Percentiles rank a stretch among this genome's conserved stretches.
phyloP scores from a whole-genome alignment of 2,113 vertebrate genomes.

The Suncus etruscus region DNA sequence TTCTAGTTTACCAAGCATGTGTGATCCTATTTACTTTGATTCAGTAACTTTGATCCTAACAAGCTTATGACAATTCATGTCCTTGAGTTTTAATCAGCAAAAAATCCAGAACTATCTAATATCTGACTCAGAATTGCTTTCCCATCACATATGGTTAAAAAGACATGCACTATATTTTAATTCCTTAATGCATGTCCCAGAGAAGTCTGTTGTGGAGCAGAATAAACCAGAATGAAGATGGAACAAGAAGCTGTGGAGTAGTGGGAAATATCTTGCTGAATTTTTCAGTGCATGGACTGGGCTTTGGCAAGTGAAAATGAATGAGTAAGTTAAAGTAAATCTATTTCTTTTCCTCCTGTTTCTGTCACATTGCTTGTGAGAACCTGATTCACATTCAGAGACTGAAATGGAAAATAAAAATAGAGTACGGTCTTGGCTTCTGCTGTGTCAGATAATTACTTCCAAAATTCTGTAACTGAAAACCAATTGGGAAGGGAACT shows the following conservation, averaged over 20 bases:
- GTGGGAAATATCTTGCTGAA: neutral
- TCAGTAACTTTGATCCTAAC: neutral
- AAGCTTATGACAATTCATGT: neutral
- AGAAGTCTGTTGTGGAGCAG: neutral
- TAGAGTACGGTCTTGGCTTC: constrained; percentile 70
- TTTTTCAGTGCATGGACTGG: neutral
- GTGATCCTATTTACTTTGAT: neutral
- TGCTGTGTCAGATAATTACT: constrained; percentile 81
- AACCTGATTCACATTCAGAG: constrained; percentile 70
- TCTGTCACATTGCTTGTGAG: constrained; percentile 71
- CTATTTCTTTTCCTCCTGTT: constrained; percentile 55
- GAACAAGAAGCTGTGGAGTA: neutral
- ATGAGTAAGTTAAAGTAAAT: constrained; percentile 49
- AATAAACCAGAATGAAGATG: neutral
- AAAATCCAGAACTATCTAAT: neutral
- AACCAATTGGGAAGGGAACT: constrained; percentile 45
- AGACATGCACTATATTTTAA: neutral
- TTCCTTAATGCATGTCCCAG: neutral
- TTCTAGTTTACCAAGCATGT: neutral
- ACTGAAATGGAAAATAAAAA: constrained; percentile 74
- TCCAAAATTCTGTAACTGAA: constrained; percentile 74
- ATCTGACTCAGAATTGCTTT: neutral
- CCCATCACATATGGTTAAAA: neutral
- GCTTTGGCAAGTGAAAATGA: constrained; percentile 52
- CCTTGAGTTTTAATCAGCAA: neutral